Evolutionary conservation across 2,113 vertebrate genomes (phyloP).

Genomic region (Ranitomeya variabilis): DNA sequence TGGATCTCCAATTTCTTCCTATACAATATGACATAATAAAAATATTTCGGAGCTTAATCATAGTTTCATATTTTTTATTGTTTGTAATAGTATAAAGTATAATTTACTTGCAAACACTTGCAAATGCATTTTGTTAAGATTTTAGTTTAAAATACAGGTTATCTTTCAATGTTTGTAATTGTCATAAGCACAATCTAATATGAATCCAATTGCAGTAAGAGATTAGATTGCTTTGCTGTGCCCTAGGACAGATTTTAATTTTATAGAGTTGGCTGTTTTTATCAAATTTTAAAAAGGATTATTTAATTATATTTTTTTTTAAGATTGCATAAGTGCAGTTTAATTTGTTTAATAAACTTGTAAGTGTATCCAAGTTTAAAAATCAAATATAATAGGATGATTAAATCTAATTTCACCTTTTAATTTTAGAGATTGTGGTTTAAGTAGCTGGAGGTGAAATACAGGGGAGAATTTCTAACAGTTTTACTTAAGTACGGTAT

Average conservation of each 20-base stretch:
- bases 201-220: constrained; percentile 48
- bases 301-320: constrained; percentile 48
- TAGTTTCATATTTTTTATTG: neutral
- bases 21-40: too few relatives aligned
- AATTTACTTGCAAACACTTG: neutral
- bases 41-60: neutral
- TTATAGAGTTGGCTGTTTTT: constrained; percentile 52
- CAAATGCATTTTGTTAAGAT: neutral
- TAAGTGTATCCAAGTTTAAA: constrained; percentile 44
- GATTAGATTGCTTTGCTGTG: constrained; percentile 45
- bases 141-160: constrained; percentile 38
- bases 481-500: neutral
- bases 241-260: constrained; percentile 52
- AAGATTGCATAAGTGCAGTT: constrained; percentile 33
- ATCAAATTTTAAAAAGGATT: constrained; percentile 42
- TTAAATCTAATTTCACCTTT: constrained; percentile 44
- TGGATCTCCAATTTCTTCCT: too few relatives aligned
- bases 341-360: constrained; percentile 40
- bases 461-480: neutral
- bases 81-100: too few relatives aligned
- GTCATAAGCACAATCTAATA: constrained; percentile 51
- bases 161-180: constrained; percentile 42
- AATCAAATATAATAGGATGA: constrained; percentile 44
- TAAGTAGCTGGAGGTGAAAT: constrained; percentile 25
- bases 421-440: constrained; percentile 47